Conservation (phyloP, 2,113 vertebrate genomes). For the Melanerpes formicivorus region DNA sequence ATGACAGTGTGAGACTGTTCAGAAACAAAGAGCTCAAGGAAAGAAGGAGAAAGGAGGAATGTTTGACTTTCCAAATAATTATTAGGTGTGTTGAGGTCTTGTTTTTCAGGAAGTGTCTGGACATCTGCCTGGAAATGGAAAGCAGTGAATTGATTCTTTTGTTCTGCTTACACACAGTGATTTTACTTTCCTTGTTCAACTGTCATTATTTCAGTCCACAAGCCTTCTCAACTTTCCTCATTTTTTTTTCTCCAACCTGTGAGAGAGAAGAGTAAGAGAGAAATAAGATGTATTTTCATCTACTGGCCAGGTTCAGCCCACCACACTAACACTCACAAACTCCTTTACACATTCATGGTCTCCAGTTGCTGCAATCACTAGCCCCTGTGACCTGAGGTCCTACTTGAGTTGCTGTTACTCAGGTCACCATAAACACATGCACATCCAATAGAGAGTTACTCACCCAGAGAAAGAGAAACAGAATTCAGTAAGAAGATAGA, state of each 20-base stretch:
- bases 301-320: background rate
- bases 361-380: fast-evolving
- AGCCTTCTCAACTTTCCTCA: background rate
- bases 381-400: background rate
- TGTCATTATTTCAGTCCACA: background rate
- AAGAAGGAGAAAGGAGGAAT: background rate
- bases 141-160: background rate
- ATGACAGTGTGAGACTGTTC: background rate
- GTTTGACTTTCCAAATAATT: background rate
- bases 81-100: background rate
- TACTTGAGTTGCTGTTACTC: background rate
- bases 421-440: fast-evolving
- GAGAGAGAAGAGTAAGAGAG: background rate
- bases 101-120: background rate
- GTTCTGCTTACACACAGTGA: background rate
- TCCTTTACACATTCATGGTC: background rate
- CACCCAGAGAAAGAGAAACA: background rate
- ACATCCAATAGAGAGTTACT: background rate
- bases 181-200: background rate
- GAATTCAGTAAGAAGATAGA: background rate
- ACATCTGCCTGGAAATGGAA: background rate
- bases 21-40: background rate
- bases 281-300: background rate
- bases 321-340: background rate
- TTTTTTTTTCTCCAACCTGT: background rate